Base-by-base conservation (phyloP, 1,140 invertebrate genomes). In the Lepeophtheirus salmonis region DNA sequence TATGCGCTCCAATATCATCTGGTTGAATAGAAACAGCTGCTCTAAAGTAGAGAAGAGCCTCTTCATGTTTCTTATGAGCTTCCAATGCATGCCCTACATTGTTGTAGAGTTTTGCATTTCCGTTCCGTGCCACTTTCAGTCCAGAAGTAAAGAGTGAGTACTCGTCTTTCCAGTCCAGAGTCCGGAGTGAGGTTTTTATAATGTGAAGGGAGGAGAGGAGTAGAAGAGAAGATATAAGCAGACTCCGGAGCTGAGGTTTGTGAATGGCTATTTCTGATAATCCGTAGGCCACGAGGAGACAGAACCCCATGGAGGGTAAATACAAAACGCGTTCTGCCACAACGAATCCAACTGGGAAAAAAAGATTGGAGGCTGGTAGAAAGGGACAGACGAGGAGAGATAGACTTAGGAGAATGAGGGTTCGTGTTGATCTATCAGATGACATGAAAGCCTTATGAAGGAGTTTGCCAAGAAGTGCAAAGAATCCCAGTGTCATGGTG, bases 251-350 rank as follows among this genome's bases (percentile, higher is more conserved):
- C 10, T 18, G 16, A 18, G 21, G 17, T n/a, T 50, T 50, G 14
- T 54, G 50, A 13, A 48, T 20, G 21, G 22, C 12, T 14, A 79
- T 64, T 50, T 76, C 69, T 60, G 71, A 74, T 72, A 76, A 76
- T 18, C 88, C 87, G 64, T 88, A 86, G 2, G 86, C 88, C 1
- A 95, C 77, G 2, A 97, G 74, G 70, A 97, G 80, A 68, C 89
- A 96, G 74, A 90, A 96, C 10, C 91, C 92, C 86, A 97, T 94
- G 1, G 90, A 96, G 2, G 94, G 91, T 73, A 92, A 87, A 71
- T 97, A 97, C 0, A 97, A 76, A 26, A 96, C 84, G 66, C 92
- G 75, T 73, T 97, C 92, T 3, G 94, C 92, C 10, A 97, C 82
- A 25, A 97, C 90, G 73, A 97, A 97, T 3, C 92, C 92, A 62